Evolutionary conservation across 2,797 vertebrate genomes (phyloP).

Genomic region (Gymnocypris eckloni): DNA sequence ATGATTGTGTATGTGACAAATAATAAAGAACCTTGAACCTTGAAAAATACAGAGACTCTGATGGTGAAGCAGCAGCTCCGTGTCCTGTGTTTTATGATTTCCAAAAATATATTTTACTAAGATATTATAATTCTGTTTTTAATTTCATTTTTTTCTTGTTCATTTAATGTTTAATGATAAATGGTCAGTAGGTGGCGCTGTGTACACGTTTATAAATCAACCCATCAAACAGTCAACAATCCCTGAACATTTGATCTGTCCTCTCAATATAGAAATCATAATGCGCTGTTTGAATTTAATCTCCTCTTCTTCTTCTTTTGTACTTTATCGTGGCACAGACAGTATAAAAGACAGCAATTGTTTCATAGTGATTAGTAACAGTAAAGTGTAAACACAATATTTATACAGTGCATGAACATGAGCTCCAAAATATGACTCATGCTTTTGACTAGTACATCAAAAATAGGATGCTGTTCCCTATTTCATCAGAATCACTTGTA

Average conservation of each 20-base stretch:
- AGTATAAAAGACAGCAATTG: not conserved
- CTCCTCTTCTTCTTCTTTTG: not conserved
- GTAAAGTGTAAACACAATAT: not conserved
- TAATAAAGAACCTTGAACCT: too few species aligned
- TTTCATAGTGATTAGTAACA: not conserved
- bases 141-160: not conserved
- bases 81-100: too few species aligned
- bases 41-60: too few species aligned
- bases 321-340: not conserved
- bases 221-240: not conserved
- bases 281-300: not conserved
- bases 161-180: not conserved
- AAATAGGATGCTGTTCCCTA: not conserved
- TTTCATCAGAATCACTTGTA: not conserved
- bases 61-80: too few species aligned
- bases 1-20: too few species aligned
- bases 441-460: not conserved
- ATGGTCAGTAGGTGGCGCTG: constrained; percentile 37
- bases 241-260: not conserved
- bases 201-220: not conserved
- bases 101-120: not conserved
- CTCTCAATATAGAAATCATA: not conserved
- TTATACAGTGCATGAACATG: not conserved
- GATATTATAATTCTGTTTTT: not conserved
- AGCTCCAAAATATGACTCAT: not conserved